A percentile compares a stretch with the other conserved stretches of the same genome.
Conservation (phyloP, 2,888 invertebrate genomes). For the Poecilus cupreus region DNA sequence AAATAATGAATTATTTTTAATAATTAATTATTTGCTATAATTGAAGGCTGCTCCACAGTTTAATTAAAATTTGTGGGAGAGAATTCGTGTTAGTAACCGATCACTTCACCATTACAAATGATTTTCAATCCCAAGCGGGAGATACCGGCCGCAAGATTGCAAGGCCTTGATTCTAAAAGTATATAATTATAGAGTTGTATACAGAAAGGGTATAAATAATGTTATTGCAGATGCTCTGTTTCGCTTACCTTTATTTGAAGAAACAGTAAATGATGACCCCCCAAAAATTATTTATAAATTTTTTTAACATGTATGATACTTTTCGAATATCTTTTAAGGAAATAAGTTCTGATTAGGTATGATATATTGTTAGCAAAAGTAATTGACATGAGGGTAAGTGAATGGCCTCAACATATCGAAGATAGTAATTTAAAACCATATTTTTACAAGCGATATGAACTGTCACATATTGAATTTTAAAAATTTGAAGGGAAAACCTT, state of each 20-base stretch:
- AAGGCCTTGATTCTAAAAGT: not conserved
- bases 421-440: not conserved
- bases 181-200: not conserved
- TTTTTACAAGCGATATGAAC: not conserved
- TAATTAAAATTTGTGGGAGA: not conserved
- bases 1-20: not conserved
- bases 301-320: not conserved
- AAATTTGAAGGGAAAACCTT: too few relatives aligned
- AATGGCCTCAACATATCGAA: not conserved
- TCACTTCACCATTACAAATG: not conserved
- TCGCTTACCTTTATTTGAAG: not conserved
- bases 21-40: not conserved
- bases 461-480: too few relatives aligned
- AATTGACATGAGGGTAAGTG: not conserved
- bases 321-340: not conserved
- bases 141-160: not conserved
- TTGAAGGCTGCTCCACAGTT: not conserved
- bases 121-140: not conserved
- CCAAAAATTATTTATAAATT: not conserved
- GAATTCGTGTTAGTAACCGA: not conserved
- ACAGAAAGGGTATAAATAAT: not conserved
- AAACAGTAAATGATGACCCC: not conserved
- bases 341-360: not conserved
- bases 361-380: not conserved
- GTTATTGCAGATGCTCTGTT: not conserved